Base-by-base conservation (phyloP, 1,140 invertebrate species). In the Drosophila pseudoobscura region DNA sequence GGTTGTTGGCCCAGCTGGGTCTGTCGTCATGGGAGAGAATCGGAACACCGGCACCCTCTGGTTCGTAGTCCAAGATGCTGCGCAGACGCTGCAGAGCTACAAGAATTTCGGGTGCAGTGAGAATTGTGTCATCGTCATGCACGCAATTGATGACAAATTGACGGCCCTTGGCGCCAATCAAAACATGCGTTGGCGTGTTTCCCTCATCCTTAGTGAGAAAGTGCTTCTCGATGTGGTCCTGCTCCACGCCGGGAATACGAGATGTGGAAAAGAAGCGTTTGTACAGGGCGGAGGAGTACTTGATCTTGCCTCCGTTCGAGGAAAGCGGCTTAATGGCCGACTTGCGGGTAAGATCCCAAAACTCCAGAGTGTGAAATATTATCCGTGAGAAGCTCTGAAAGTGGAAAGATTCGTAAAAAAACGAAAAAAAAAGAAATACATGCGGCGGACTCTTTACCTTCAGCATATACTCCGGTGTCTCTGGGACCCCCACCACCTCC, bases 191-290 rank as follows among this genome's bases (percentile, higher is more conserved):
- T 4, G 92, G 90, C 8, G 91, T 90, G 1, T 52, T 39, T 0
- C 84, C 80, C 56, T 78, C 78, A 7, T 54, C 68, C 63, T 88
- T 78, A 47, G 91, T 87, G 1, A 77, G 90, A 44, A 92, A 92
- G 49, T 92, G 78, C 22, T 62, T 87, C 39, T 91, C 78, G 31
- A 92, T 80, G 17, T 78, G 91, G 92, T 94, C 94, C 70, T 93
- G 92, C 76, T 94, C 93, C 50, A 93, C 85, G n/a, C 95, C 95
- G 5, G 95, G 95, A 45, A 95, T 91, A 20, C 95, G 92, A 9
- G 93, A 93, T 3, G 94, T 95, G 63, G 95, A 95, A 85, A 95
- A 96, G 47, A 95, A 92, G 17, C 93, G 88, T 75, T 94, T 94
- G 88, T 95, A 96, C 77, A 96, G 93, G 0, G 72, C 74, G 29